Base-by-base conservation (phyloP, 2,888 invertebrate genomes). In the Aphidius colemani region DNA sequence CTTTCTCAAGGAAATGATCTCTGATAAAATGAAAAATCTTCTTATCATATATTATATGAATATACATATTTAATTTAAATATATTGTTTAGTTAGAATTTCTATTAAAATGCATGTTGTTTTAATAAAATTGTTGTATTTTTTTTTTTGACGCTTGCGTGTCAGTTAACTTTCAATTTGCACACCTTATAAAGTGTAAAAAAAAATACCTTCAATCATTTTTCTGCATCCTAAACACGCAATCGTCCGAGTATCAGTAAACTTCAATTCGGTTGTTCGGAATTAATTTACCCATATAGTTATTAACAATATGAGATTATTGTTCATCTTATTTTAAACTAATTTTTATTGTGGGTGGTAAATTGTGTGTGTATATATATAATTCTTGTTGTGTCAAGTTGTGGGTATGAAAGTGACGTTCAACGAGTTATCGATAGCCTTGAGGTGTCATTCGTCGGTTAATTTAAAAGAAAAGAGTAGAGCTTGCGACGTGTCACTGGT, bases 401-500 rank as follows among this genome's bases (percentile, higher is more conserved):
- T 43, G 56, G 45, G 45, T 50, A 45, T 39, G 39, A 60, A 69
- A 71, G 69, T 71, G 71, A 72, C 68, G 71, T 67, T 67, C 58
- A 53, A 64, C 64, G 59, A 67, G 67, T 69, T 69, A 75, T 75
- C 74, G 75, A 65, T 73, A 78, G 75, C 77, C 78, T 78, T 78
- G 78, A 78, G 73, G 75, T 74, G 78, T 77, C 79, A 30, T 30
- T 30, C 69, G 73, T 74, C 76, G 74, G 74, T 77, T 30, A 76
- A 78, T 78, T 78, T 74, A 78, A 77, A 77, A 78, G 74, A 74
- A 5, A 30, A 30, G 30, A 30, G 30, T 30, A 73, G 73, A 78
- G 75, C 75, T 74, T 72, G 75, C 74, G 70, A 74, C 73, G 75
- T 77, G 75, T 78, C 78, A 75, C 74, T 72, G 76, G 74, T 72